Conservation (phyloP, 2,113 vertebrate genomes). For the Speoplatyrhinus poulsoni region DNA sequence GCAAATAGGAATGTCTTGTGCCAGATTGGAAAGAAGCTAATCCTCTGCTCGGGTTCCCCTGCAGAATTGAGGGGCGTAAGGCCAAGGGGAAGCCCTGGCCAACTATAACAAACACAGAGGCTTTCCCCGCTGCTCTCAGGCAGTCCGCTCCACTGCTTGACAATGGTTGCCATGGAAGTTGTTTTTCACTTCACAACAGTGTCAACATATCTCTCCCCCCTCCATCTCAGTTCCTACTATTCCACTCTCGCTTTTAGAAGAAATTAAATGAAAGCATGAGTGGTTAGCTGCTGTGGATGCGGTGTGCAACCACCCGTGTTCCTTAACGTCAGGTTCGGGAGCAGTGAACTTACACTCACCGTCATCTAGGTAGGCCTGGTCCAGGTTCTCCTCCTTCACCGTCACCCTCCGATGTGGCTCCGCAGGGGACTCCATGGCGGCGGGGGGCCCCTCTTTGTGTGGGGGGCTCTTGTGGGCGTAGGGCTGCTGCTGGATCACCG, state of each 20-base stretch:
- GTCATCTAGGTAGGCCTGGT: slow-evolving; percentile 97
- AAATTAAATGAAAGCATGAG: slow-evolving; percentile 16
- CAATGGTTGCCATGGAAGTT: slow-evolving; percentile 91
- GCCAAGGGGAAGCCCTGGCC: slow-evolving; percentile 78
- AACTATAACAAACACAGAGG: slow-evolving; percentile 88
- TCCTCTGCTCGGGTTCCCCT: slow-evolving; percentile 78
- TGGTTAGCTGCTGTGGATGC: slow-evolving; percentile 35
- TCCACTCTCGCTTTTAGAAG: slow-evolving; percentile 12
- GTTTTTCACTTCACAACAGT: slow-evolving; percentile 90
- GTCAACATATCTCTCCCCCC: slow-evolving; percentile 61
- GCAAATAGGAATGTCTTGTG: slow-evolving; percentile 74
- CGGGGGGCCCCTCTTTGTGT: slow-evolving; percentile 55
- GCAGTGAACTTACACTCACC: slow-evolving; percentile 82
- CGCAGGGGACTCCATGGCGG: slow-evolving; percentile 62
- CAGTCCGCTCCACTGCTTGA: slow-evolving; percentile 80
- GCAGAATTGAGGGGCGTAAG: slow-evolving; percentile 75
- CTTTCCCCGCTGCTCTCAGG: slow-evolving; percentile 86
- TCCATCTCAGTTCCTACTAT: neutral
- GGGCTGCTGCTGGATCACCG: slow-evolving; percentile 91
- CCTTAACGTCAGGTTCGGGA: neutral
- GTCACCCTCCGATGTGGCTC: slow-evolving; percentile 81
- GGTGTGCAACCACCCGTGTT: too few species aligned
- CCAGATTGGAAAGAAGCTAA: slow-evolving; percentile 84
- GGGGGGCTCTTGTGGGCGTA: slow-evolving; percentile 58
- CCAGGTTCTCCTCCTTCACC: slow-evolving; percentile 95